Conservation (phyloP, 2,888 invertebrate genomes). For the Cyrtodaria siliqua region DNA sequence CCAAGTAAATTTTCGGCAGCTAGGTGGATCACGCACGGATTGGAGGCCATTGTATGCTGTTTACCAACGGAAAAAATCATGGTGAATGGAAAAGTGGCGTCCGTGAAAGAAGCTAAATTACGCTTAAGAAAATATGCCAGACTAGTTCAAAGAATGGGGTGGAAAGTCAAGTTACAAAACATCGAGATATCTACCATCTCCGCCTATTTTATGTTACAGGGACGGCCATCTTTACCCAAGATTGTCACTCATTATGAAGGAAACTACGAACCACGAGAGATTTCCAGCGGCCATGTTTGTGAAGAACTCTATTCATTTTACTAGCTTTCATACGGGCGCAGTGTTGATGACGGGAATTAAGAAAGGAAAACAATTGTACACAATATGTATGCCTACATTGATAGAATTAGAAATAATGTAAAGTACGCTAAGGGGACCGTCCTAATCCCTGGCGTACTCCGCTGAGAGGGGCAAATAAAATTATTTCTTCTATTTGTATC, state of each 20-base stretch:
- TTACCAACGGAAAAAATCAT: slow-evolving; percentile 2
- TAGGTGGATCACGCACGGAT: slow-evolving; percentile 9
- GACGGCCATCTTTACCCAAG: background rate
- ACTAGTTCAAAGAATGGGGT: slow-evolving; percentile 8
- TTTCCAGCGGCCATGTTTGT: slow-evolving; percentile 20
- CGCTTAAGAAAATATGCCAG: too few relatives aligned
- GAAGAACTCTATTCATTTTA: slow-evolving; percentile 22
- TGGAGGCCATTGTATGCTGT: too few relatives aligned
- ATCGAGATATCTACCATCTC: too few relatives aligned
- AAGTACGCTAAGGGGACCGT: background rate
- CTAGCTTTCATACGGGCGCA: slow-evolving; percentile 20
- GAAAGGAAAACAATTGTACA: slow-evolving; percentile 7
- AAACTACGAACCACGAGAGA: slow-evolving; percentile 1
- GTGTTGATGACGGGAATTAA: slow-evolving; percentile 31
- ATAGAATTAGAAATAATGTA: slow-evolving; percentile 5
- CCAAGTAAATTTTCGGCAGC: background rate
- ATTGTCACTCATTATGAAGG: slow-evolving; percentile 3
- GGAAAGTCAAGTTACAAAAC: background rate
- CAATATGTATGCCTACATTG: slow-evolving; percentile 12
- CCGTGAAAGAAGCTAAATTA: too few relatives aligned
- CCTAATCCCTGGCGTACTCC: too few relatives aligned
- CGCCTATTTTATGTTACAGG: slow-evolving; percentile 9
- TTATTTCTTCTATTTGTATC: too few relatives aligned
- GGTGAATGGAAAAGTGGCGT: slow-evolving; percentile 6
- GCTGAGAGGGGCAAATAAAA: too few relatives aligned